Base-by-base conservation (phyloP, 2,888 invertebrate genomes). In the Sinohyriopsis cumingii region DNA sequence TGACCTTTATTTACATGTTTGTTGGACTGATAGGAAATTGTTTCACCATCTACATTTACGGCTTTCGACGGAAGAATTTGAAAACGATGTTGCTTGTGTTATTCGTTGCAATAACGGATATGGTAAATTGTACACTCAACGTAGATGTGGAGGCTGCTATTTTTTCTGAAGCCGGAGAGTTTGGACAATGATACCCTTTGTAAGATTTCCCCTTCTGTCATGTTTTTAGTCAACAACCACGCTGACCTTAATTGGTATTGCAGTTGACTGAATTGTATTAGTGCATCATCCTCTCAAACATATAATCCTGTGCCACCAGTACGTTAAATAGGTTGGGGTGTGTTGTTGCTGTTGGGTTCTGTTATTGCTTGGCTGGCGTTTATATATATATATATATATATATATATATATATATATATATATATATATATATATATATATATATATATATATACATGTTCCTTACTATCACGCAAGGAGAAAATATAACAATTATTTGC, bases 361-460 rank as follows among this genome's bases (percentile, higher is more conserved):
- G 45, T 54, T 12, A 67, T 77, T 5, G 71, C 75, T n/a, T 73
- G 75, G 72, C 77, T 75, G 6, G 71, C 75, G 12, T 77, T 73
- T 53, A 69, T 77, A n/a, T 19, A 75, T 77, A 59, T 77, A 77
- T 53, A 75, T 53, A 69, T 77, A n/a, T 19, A 75, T 77, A 59
- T 77, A 77, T 53, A 75, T 53, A 69, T 77, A n/a, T 19, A 75
- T 77, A 59, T 77, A 77, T 53, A 75, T 53, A 69, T 77, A n/a
- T 19, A 75, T 77, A 59, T 77, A 77, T 53, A 75, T 53, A 69
- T 77, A n/a, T 19, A 75, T 77, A 59, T 77, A 77, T 53, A 75
- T 53, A 69, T 77, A n/a, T 19, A 75, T 77, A 59, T 77, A 77
- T 53, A 75, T n/a, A 75, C 68, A 28, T 67, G 71, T 28, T 75